A percentile compares a stretch with the other conserved stretches of the same genome.
Conservation (phyloP, 2,888 invertebrate genomes). For the Rapana venosa region DNA sequence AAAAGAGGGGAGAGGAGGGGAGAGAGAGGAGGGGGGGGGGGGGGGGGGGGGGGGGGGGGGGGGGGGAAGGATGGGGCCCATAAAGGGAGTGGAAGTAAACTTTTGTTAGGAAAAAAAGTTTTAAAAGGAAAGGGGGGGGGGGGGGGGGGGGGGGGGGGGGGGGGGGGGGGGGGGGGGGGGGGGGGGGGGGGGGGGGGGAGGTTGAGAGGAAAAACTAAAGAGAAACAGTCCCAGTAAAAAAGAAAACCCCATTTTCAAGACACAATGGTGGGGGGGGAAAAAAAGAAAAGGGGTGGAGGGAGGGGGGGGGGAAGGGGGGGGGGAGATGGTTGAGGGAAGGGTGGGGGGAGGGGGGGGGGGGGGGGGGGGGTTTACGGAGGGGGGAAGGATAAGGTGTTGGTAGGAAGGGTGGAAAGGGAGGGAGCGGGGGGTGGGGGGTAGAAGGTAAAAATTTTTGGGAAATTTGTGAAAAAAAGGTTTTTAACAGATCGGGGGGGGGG, state of each 20-base stretch:
- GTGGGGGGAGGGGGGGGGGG: neutral
- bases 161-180: neutral
- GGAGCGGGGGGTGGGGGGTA: too few species aligned
- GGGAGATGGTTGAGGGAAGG: neutral
- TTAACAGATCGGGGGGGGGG: neutral
- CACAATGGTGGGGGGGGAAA: too few species aligned
- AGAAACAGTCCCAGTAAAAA: neutral
- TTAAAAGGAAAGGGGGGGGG: neutral
- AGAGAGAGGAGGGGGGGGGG: neutral
- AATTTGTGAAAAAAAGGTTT: neutral
- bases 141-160: neutral
- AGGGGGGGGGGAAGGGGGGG: neutral
- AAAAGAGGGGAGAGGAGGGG: neutral
- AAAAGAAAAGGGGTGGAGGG: neutral
- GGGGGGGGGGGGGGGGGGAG: neutral
- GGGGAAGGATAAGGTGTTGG: neutral
- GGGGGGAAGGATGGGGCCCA: neutral
- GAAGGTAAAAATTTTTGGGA: too few species aligned
- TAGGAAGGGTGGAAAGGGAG: neutral
- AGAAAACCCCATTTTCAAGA: too few species aligned
- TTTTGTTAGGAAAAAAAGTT: too few species aligned
- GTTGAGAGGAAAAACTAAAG: neutral
- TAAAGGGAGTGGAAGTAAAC: too few species aligned
- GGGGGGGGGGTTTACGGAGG: neutral
- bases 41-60: neutral